Percentiles rank a stretch among this genome's conserved stretches.
Evolutionary conservation across 2,888 invertebrate genomes (phyloP).

Genomic region (Scaptomyza caliginosa): DNA sequence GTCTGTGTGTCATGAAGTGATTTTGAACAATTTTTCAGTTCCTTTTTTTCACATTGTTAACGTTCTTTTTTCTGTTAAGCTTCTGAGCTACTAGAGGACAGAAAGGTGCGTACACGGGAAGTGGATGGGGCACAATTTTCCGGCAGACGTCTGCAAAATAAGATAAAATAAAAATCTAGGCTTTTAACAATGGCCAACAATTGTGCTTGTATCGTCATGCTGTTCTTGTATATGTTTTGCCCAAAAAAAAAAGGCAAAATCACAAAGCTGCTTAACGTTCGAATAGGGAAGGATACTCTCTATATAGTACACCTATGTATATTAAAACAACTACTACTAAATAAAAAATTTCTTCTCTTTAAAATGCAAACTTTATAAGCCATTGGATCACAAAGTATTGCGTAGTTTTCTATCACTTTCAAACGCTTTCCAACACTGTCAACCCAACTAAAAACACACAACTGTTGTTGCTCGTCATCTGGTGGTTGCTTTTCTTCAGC

Average conservation of each 20-base stretch:
- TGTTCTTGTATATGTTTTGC: constrained; percentile 12
- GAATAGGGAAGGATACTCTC: background rate
- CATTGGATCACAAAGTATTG: background rate
- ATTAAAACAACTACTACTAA: too few relatives aligned
- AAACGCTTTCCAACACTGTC: constrained; percentile 22
- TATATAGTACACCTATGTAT: too few relatives aligned
- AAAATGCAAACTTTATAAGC: background rate
- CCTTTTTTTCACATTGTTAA: constrained; percentile 36
- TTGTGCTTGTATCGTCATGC: constrained; percentile 63
- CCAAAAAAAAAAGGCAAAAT: constrained; percentile 36
- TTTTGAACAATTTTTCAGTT: constrained; percentile 70
- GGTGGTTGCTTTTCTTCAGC: constrained; percentile 44
- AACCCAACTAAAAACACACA: background rate
- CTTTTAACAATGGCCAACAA: constrained; percentile 53
- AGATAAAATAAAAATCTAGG: constrained; percentile 71
- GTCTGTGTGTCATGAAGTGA: constrained; percentile 68
- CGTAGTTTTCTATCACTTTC: background rate
- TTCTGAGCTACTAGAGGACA: background rate
- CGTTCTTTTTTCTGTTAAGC: constrained; percentile 1
- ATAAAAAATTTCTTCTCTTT: too few relatives aligned
- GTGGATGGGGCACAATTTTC: constrained; percentile 12
- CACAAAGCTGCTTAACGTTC: constrained; percentile 61
- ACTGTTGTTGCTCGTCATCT: constrained; percentile 18
- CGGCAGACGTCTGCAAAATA: constrained; percentile 68
- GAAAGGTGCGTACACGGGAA: background rate